Evolutionary conservation across 2,888 invertebrate species (phyloP).

Genomic region (Mesochorus sp.): DNA sequence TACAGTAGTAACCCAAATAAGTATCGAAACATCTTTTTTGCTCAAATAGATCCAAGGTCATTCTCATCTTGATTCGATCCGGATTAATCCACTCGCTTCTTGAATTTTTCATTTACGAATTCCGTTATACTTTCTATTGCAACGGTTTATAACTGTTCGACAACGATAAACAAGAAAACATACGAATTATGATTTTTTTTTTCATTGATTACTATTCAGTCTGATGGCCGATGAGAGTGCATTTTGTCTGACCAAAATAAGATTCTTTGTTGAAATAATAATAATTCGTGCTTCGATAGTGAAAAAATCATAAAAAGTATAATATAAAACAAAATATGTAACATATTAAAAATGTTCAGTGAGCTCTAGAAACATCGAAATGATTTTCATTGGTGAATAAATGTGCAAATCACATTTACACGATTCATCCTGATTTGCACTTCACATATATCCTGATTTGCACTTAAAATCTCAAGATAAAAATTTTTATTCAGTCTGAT

Average conservation of each 20-base stretch:
- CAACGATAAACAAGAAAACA: background rate
- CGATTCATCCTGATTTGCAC: slow-evolving; percentile 17
- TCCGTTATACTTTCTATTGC: background rate
- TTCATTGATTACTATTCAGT: too few relatives aligned
- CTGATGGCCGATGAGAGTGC: too few relatives aligned
- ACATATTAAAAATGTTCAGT: too few relatives aligned
- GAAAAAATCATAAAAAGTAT: too few relatives aligned
- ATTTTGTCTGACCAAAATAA: too few relatives aligned
- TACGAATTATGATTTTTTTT: background rate
- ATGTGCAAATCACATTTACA: background rate
- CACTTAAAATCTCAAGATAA: slow-evolving; percentile 42
- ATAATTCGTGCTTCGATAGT: too few relatives aligned
- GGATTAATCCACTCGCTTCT: background rate
- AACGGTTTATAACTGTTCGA: background rate
- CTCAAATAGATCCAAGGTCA: slow-evolving; percentile 8
- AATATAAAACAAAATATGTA: too few relatives aligned
- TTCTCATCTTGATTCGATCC: background rate
- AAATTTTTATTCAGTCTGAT: slow-evolving; percentile 25
- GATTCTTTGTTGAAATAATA: too few relatives aligned
- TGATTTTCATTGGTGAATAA: background rate
- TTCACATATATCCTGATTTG: slow-evolving; percentile 11
- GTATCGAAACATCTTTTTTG: background rate
- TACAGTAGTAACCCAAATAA: background rate
- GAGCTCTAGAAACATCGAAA: too few relatives aligned
- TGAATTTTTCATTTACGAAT: background rate